These are phyloP conservation scores for Lycodopsis pacificus DNA, from an alignment of 2,797 vertebrate species.

Conservation along the genomic window DNA sequence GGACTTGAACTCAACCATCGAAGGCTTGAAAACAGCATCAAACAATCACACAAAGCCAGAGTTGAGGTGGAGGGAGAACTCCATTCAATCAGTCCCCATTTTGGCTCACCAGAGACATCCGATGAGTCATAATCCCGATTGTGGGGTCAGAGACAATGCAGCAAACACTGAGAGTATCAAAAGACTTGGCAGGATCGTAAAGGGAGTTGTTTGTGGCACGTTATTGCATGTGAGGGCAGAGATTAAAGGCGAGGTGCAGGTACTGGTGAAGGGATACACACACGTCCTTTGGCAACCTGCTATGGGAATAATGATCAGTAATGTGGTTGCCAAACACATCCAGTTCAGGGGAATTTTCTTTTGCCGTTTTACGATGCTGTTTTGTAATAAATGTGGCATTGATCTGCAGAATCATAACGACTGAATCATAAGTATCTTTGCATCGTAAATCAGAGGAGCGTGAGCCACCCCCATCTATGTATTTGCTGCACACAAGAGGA, in stretches of 20 bases:
- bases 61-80: not conserved
- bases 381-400: not conserved
- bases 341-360: not conserved
- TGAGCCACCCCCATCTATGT: not conserved
- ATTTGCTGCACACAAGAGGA: conserved; percentile 25
- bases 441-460: conserved; percentile 11
- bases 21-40: not conserved
- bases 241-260: conserved; percentile 29
- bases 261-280: conserved; percentile 8
- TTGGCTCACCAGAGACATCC: conserved; percentile 28
- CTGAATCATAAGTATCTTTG: not conserved
- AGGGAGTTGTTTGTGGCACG: conserved; percentile 35
- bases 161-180: conserved; percentile 40
- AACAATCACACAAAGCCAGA: not conserved
- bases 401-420: not conserved
- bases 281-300: not conserved
- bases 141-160: conserved; percentile 19
- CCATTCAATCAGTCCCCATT: conserved; percentile 3
- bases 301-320: conserved; percentile 1
- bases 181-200: conserved; percentile 45
- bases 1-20: not conserved
- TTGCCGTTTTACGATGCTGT: not conserved
- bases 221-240: conserved; percentile 43
- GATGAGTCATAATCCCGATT: conserved; percentile 29
- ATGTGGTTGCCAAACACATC: not conserved